Percentiles rank a stretch among this genome's conserved stretches.
Evolutionary conservation across 2,888 invertebrate species (phyloP).

Genomic region (Torymus tubicola): DNA sequence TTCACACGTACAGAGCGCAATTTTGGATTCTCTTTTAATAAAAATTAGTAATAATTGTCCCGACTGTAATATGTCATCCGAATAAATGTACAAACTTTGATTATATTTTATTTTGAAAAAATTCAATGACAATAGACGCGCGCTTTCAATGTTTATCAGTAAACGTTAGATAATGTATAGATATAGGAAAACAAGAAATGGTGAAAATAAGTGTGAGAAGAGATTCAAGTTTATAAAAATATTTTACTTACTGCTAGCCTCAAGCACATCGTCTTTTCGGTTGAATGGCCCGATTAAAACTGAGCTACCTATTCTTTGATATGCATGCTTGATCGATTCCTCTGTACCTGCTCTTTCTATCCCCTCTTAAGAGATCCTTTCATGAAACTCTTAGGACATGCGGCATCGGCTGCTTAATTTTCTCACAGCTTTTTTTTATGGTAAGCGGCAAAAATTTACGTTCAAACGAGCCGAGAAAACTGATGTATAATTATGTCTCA

Average conservation of each 20-base stretch:
- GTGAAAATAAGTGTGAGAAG: neutral
- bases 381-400: conserved; percentile 33
- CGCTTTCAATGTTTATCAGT: too few species aligned
- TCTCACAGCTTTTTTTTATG: conserved; percentile 29
- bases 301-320: conserved; percentile 44
- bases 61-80: too few species aligned
- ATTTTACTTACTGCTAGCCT: conserved; percentile 37
- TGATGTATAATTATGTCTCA: too few species aligned
- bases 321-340: conserved; percentile 43
- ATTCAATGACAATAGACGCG: too few species aligned
- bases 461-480: neutral
- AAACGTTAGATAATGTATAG: neutral
- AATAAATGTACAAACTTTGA: too few species aligned
- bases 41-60: too few species aligned
- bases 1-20: too few species aligned
- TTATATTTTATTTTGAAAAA: too few species aligned
- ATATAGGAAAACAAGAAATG: neutral
- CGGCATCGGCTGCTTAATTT: conserved; percentile 15
- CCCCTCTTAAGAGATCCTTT: conserved; percentile 53
- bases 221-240: neutral
- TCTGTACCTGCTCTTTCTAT: conserved; percentile 61
- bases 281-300: conserved; percentile 50
- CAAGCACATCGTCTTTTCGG: conserved; percentile 43
- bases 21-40: too few species aligned
- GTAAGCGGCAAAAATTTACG: conserved; percentile 8